phyloP scores from a whole-genome alignment of 2,797 vertebrate species.

The Danionella dracula region DNA sequence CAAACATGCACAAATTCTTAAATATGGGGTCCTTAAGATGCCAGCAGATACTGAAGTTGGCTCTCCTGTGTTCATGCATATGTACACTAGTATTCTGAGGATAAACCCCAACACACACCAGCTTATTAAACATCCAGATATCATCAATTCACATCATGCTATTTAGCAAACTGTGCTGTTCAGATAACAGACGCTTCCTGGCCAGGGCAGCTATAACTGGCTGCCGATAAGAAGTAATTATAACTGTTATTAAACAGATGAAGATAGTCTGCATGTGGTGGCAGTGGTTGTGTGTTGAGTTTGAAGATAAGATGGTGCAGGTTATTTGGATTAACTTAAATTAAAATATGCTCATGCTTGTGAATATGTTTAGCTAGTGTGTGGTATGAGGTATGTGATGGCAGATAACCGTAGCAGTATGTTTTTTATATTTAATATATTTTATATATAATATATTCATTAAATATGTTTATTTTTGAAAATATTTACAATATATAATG shows the following conservation, averaged over 20 bases:
- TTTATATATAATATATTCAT: too few relatives aligned
- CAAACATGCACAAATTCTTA: too few relatives aligned
- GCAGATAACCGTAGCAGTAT: too few relatives aligned
- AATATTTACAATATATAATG: too few relatives aligned
- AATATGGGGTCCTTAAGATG: too few relatives aligned
- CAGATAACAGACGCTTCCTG: constrained; percentile 11
- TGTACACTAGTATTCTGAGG: background rate
- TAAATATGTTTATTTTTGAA: too few relatives aligned
- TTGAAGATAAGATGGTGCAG: background rate
- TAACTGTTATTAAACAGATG: constrained; percentile 27
- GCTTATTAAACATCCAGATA: constrained; percentile 10
- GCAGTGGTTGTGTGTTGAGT: background rate
- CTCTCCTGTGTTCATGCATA: background rate
- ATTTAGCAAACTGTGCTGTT: constrained; percentile 12
- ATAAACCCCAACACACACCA: constrained; percentile 1
- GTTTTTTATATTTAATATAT: too few relatives aligned
- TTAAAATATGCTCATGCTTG: background rate
- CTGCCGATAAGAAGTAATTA: constrained; percentile 28
- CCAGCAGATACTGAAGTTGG: background rate
- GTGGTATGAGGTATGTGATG: background rate
- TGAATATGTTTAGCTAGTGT: background rate
- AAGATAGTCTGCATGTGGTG: constrained; percentile 15
- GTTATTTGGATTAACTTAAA: constrained; percentile 1
- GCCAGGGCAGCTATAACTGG: background rate
- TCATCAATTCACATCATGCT: constrained; percentile 19